A percentile compares a stretch with the other conserved stretches of the same genome.
Evolutionary conservation across 1,140 invertebrate species (phyloP).

Genomic region (Drosophila eugracilis): DNA sequence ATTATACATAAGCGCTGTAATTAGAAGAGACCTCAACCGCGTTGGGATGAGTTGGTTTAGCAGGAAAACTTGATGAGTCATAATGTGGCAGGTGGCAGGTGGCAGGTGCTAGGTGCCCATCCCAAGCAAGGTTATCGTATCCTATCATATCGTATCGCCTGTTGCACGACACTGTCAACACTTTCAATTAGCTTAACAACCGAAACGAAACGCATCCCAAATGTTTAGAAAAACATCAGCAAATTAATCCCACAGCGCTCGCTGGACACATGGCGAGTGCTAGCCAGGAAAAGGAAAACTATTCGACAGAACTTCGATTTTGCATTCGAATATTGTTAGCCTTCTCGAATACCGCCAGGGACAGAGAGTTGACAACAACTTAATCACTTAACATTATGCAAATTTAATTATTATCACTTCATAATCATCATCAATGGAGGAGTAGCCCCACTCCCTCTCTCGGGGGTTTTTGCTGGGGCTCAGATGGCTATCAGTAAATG

Average conservation of each 20-base stretch:
- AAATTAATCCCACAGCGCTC: constrained; percentile 66
- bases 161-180: constrained; percentile 71
- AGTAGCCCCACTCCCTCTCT: constrained; percentile 7
- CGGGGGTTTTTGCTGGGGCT: constrained; percentile 23
- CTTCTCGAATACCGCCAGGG: constrained; percentile 27
- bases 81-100: constrained; percentile 34
- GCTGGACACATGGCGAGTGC: constrained; percentile 21
- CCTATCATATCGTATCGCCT: constrained; percentile 26
- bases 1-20: constrained; percentile 81
- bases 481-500: constrained; percentile 73
- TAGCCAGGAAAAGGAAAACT: constrained; percentile 25
- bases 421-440: constrained; percentile 59
- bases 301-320: constrained; percentile 53
- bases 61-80: constrained; percentile 35
- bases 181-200: constrained; percentile 75
- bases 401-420: constrained; percentile 82
- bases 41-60: not conserved
- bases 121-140: not conserved
- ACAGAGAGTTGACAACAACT: constrained; percentile 70
- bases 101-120: too few species aligned
- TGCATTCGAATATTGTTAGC: constrained; percentile 55
- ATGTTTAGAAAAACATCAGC: constrained; percentile 67
- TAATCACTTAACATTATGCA: constrained; percentile 81
- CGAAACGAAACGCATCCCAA: constrained; percentile 64
- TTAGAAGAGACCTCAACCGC: constrained; percentile 75